Conservation (phyloP, 2,113 vertebrate species). For the Eleginops maclovinus region DNA sequence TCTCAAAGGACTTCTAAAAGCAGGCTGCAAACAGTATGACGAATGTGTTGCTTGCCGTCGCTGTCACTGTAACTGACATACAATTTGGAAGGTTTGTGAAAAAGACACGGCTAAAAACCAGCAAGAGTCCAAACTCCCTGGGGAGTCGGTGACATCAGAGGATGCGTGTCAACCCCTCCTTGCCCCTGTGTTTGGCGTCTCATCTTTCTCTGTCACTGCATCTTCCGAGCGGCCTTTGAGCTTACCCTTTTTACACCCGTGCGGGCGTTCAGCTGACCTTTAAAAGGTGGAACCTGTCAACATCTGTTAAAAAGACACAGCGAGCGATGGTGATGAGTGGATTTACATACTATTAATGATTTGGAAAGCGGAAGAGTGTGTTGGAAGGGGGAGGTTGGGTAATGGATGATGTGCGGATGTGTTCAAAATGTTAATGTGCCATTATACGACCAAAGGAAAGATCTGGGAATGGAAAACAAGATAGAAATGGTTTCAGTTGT, state of each 20-base stretch:
- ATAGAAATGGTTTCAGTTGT: conserved; percentile 23
- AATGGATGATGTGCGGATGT: conserved; percentile 63
- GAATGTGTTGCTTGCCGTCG: conserved; percentile 61
- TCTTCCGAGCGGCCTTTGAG: conserved; percentile 67
- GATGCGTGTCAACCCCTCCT: conserved; percentile 46
- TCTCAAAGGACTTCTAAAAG: conserved; percentile 73
- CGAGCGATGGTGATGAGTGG: conserved; percentile 56
- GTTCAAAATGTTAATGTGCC: conserved; percentile 74
- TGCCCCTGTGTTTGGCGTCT: conserved; percentile 47
- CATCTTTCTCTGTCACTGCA: conserved; percentile 57
- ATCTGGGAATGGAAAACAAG: conserved; percentile 16
- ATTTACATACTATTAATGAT: conserved; percentile 76
- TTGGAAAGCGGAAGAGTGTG: conserved; percentile 42
- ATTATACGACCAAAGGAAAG: conserved; percentile 55
- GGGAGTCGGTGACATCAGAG: conserved; percentile 64
- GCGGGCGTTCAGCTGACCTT: conserved; percentile 71
- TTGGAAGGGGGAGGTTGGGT: conserved; percentile 29
- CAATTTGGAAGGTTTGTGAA: conserved; percentile 62
- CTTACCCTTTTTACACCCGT: conserved; percentile 52
- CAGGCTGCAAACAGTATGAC: conserved; percentile 64
- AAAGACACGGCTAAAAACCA: conserved; percentile 17
- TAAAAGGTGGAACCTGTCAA: conserved; percentile 72
- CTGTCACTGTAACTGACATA: conserved; percentile 50
- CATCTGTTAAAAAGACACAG: conserved; percentile 66
- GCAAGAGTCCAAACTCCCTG: conserved; percentile 24